Conservation (phyloP, 2,888 invertebrate species). For the Gastrophysa polygoni region DNA sequence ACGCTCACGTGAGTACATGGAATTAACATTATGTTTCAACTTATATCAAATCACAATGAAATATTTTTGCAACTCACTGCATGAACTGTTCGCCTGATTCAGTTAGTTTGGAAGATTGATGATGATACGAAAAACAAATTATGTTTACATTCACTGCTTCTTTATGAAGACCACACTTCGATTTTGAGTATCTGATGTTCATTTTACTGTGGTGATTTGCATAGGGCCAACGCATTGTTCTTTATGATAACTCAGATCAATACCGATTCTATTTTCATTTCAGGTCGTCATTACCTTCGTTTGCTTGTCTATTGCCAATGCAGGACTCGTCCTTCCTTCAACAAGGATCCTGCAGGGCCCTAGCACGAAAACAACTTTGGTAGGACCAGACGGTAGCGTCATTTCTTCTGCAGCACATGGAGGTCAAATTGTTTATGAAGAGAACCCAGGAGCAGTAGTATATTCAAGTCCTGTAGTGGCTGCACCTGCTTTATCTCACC, state of each 20-base stretch:
- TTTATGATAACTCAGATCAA: too few species aligned
- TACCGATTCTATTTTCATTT: background rate
- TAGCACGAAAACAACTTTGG: slow-evolving; percentile 43
- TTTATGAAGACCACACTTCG: too few species aligned
- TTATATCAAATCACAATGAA: too few species aligned
- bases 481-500: slow-evolving; percentile 20
- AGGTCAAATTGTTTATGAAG: slow-evolving; percentile 44
- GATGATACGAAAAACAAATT: too few species aligned
- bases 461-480: slow-evolving; percentile 31
- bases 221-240: too few species aligned
- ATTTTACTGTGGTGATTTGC: too few species aligned
- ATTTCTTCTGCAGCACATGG: slow-evolving; percentile 36
- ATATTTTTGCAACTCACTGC: too few species aligned
- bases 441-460: slow-evolving; percentile 22
- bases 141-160: too few species aligned
- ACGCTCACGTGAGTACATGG: slow-evolving; percentile 13
- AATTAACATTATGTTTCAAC: too few species aligned
- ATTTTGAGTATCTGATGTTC: too few species aligned
- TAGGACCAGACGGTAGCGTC: slow-evolving; percentile 41
- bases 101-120: too few species aligned
- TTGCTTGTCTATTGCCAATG: slow-evolving; percentile 42
- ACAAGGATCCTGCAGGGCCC: slow-evolving; percentile 47
- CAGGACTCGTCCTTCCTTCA: slow-evolving; percentile 27
- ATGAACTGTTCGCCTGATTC: too few species aligned
- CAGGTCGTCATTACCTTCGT: slow-evolving; percentile 43